These are phyloP conservation scores for Aramus guarauna DNA, from an alignment of 2,113 vertebrate species.

Conservation along the genomic window DNA sequence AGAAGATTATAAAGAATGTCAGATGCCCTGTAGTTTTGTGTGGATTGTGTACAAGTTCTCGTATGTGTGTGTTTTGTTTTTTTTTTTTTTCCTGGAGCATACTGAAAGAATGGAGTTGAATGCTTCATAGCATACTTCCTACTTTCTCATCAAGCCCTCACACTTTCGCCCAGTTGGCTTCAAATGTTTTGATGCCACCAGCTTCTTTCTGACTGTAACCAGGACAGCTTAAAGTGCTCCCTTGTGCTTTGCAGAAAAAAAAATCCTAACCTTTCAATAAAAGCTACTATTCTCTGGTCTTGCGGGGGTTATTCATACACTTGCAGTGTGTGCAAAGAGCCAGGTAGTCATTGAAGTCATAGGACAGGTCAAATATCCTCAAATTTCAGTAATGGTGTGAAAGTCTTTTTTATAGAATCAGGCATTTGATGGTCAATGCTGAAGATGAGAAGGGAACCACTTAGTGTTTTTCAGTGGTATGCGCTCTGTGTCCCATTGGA, in stretches of 20 bases:
- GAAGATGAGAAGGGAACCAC: not conserved
- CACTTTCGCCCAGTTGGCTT: not conserved
- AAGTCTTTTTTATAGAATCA: not conserved
- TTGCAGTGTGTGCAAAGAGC: not conserved
- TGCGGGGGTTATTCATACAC: not conserved
- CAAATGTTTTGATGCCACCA: not conserved
- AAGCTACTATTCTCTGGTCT: not conserved
- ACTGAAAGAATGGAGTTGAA: not conserved
- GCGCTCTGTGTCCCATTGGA: not conserved
- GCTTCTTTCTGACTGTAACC: not conserved
- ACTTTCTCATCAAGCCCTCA: not conserved
- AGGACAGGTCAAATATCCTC: not conserved
- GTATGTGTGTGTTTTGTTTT: too few species aligned
- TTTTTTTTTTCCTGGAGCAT: not conserved
- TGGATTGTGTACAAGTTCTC: not conserved
- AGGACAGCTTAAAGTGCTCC: not conserved
- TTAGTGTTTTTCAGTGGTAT: not conserved
- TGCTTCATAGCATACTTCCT: not conserved
- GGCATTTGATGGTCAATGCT: not conserved
- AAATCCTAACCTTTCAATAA: not conserved
- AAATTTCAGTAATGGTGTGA: not conserved
- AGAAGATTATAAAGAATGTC: not conserved
- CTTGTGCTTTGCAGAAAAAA: not conserved
- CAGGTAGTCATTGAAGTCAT: not conserved
- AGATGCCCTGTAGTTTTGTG: not conserved